A percentile compares a stretch with the other conserved stretches of the same genome.
Evolutionary conservation across 2,797 vertebrate genomes (phyloP).

Genomic region (Limnodromus scolopaceus): DNA sequence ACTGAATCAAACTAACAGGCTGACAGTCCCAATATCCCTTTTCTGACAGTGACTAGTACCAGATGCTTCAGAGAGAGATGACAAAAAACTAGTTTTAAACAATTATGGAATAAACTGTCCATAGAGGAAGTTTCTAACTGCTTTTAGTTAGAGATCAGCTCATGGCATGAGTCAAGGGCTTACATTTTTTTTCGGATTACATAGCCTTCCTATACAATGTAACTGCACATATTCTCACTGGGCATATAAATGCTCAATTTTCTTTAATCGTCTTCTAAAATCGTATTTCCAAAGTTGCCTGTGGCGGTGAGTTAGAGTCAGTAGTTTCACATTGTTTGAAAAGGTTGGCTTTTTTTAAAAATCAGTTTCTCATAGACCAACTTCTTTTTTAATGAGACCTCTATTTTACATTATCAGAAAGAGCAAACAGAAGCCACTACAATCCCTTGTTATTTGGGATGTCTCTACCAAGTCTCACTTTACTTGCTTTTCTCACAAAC

Average conservation of each 20-base stretch:
- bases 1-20: background rate
- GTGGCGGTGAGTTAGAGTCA: background rate
- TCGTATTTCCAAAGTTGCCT: background rate
- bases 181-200: background rate
- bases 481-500: background rate
- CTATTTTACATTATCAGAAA: background rate
- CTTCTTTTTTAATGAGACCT: background rate
- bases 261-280: background rate
- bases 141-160: background rate
- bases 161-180: background rate
- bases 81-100: background rate
- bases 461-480: background rate
- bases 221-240: background rate
- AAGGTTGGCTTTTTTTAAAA: background rate
- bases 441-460: background rate
- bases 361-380: background rate
- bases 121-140: background rate
- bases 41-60: background rate
- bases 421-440: background rate
- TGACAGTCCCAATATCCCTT: background rate
- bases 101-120: background rate
- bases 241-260: background rate
- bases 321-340: background rate
- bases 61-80: background rate
- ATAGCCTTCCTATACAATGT: background rate